Percentiles rank a stretch among this genome's conserved stretches.
These are phyloP conservation scores for Parnassius mnemosyne DNA, from an alignment of 2,888 invertebrate species.

Conservation along the genomic window DNA sequence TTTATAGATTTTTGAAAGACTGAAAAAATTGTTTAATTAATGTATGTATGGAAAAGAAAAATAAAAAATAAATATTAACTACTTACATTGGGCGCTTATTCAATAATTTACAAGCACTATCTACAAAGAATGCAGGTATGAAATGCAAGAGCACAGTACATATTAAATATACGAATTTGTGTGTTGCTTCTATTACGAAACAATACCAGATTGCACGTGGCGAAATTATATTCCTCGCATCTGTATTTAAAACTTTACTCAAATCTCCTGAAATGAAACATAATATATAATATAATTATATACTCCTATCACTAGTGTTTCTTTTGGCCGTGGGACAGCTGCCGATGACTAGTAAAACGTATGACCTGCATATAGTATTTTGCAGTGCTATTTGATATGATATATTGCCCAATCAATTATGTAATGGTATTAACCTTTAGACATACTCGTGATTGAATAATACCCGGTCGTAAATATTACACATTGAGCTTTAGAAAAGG, in stretches of 20 bases:
- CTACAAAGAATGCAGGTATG: conserved; percentile 13
- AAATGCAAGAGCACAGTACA: conserved; percentile 10
- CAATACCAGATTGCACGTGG: conserved; percentile 14
- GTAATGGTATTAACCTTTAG: no score
- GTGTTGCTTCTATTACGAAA: background rate
- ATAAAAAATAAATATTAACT: no score
- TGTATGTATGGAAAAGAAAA: background rate
- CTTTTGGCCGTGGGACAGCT: no score
- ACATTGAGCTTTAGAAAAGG: no score
- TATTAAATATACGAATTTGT: background rate
- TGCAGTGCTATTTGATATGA: no score
- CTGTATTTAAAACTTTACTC: background rate
- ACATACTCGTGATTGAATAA: no score
- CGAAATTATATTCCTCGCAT: background rate
- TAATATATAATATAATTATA: background rate
- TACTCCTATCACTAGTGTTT: no score
- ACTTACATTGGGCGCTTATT: conserved; percentile 14
- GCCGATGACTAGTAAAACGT: no score
- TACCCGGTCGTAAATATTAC: no score
- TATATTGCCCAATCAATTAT: no score
- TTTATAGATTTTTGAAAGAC: conserved; percentile 4
- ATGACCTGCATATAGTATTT: no score
- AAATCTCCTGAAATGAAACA: background rate
- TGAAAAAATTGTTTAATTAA: conserved; percentile 1
- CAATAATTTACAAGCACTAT: conserved; percentile 2